These are phyloP conservation scores for Myzus persicae DNA, from an alignment of 1,140 invertebrate genomes.

Conservation along the genomic window DNA sequence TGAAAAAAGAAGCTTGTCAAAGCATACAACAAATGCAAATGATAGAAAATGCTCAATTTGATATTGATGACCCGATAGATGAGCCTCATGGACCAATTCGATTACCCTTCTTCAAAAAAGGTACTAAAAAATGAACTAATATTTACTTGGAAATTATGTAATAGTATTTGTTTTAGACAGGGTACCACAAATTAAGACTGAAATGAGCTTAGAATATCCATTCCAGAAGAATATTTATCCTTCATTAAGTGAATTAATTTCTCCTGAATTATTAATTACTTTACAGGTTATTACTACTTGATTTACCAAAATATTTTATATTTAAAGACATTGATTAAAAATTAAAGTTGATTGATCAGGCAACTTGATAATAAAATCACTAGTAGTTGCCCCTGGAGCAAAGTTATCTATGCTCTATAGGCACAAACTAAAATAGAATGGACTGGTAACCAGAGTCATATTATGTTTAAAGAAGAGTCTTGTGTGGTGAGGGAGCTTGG, in stretches of 20 bases:
- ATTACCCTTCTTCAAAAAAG: conserved; percentile 35
- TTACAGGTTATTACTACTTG: conserved; percentile 36
- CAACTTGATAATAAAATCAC: neutral
- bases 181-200: conserved; percentile 15
- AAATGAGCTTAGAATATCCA: conserved; percentile 48
- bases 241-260: conserved; percentile 29
- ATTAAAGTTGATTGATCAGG: neutral
- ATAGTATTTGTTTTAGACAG: conserved; percentile 23
- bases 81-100: conserved; percentile 18
- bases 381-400: neutral
- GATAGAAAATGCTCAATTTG: conserved; percentile 38
- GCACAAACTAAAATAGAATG: too few species aligned
- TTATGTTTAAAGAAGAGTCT: too few species aligned
- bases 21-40: conserved; percentile 50
- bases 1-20: conserved; percentile 36
- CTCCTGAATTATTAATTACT: conserved; percentile 33
- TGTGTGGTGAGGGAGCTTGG: too few species aligned
- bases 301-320: neutral
- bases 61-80: conserved; percentile 40
- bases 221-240: conserved; percentile 44
- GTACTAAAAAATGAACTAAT: neutral
- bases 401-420: neutral
- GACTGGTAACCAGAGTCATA: too few species aligned
- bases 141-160: neutral
- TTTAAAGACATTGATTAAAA: too few species aligned